Conservation (phyloP, 37 sponge, comb jelly and placozoan genomes). For the Halichondria panicea region DNA sequence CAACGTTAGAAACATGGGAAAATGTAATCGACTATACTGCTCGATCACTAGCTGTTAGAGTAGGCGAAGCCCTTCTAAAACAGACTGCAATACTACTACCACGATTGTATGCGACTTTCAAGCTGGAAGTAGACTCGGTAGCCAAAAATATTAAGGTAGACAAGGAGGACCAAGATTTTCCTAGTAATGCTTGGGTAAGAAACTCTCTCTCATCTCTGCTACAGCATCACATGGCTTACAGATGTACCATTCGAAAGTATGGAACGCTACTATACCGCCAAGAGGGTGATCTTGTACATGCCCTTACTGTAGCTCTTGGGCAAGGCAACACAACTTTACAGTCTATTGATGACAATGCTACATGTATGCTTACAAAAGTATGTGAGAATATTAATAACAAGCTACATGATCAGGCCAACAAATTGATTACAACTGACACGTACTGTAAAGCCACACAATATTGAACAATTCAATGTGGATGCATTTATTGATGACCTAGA, state of each 20-base stretch:
- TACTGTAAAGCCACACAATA: not conserved
- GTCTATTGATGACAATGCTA: too few species aligned
- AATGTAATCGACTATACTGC: too few species aligned
- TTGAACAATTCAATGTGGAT: slow-evolving; percentile 14
- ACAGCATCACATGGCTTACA: slow-evolving; percentile 18
- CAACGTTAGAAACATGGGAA: too few species aligned
- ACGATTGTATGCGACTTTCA: not conserved
- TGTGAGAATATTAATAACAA: too few species aligned
- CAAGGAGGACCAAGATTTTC: not conserved
- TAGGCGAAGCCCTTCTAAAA: too few species aligned
- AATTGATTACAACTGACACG: not conserved
- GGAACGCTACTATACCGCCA: slow-evolving; percentile 16
- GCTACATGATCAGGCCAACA: not conserved
- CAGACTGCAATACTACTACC: slow-evolving; percentile 19
- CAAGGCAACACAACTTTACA: not conserved
- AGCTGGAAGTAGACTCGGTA: not conserved
- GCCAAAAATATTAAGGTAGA: not conserved
- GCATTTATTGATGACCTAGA: slow-evolving; percentile 6
- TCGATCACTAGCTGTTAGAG: too few species aligned
- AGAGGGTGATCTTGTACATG: slow-evolving; percentile 30
- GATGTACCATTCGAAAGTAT: slow-evolving; percentile 3
- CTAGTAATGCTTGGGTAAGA: not conserved
- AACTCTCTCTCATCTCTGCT: slow-evolving; percentile 16
- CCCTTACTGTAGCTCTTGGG: slow-evolving; percentile 15
- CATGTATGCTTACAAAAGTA: too few species aligned